phyloP scores from a whole-genome alignment of 2,797 vertebrate species.

The Lacerta viridis region DNA sequence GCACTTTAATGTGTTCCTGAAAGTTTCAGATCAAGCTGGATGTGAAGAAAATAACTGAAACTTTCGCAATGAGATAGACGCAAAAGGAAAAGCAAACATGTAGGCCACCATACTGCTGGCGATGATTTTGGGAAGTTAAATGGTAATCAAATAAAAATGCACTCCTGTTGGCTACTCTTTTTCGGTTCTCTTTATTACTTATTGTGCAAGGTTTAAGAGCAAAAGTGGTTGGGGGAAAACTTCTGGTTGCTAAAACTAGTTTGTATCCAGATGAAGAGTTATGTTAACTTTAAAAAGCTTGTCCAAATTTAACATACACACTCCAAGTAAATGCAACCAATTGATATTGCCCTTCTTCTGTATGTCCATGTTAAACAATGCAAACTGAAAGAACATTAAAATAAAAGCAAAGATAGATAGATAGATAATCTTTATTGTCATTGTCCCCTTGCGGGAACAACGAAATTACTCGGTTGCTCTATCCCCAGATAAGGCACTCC shows the following conservation, averaged over 20 bases:
- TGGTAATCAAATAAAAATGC: not conserved
- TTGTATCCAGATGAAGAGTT: not conserved
- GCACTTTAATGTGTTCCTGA: no score
- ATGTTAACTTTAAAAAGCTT: not conserved
- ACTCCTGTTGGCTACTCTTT: not conserved
- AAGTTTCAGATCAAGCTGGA: not conserved
- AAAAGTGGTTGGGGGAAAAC: not conserved
- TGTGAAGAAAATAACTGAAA: not conserved
- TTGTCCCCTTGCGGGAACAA: no score
- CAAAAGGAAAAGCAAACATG: not conserved
- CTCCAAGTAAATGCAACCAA: not conserved
- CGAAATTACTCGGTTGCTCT: no score
- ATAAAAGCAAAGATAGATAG: not conserved
- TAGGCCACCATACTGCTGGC: not conserved
- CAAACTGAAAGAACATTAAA: not conserved
- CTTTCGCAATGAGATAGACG: not conserved
- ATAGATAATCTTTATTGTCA: no score
- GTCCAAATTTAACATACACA: not conserved
- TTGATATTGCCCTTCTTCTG: not conserved
- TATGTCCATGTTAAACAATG: not conserved
- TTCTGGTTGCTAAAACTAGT: not conserved
- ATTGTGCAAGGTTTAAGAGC: not conserved
- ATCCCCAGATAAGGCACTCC: no score
- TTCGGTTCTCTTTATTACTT: not conserved
- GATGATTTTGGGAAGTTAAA: not conserved